Percentiles rank a stretch among this genome's conserved stretches.
These are phyloP conservation scores for Trichomycterus rosablanca DNA, from an alignment of 2,113 vertebrate genomes.

Conservation along the genomic window DNA sequence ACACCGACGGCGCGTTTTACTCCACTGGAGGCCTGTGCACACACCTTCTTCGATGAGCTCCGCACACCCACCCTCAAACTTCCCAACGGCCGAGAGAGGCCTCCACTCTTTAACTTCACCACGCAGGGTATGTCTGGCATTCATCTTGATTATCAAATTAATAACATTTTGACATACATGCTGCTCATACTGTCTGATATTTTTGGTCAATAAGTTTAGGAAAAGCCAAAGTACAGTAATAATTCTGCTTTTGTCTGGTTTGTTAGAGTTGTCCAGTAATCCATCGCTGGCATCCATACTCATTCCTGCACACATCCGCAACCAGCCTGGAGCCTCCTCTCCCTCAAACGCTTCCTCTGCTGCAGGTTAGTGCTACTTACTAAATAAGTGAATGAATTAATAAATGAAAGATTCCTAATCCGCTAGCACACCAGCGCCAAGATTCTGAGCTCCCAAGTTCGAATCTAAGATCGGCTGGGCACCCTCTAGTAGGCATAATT, in stretches of 20 bases:
- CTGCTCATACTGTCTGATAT: too few relatives aligned
- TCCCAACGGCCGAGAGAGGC: slow-evolving; percentile 94
- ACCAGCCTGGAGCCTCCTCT: slow-evolving; percentile 86
- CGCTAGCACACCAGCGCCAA: too few relatives aligned
- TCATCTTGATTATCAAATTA: too few relatives aligned
- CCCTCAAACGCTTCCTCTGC: slow-evolving; percentile 86
- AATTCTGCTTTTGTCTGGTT: slow-evolving; percentile 14
- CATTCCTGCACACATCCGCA: slow-evolving; percentile 93
- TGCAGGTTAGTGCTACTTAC: slow-evolving; percentile 77
- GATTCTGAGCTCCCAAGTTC: too few relatives aligned
- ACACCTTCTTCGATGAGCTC: slow-evolving; percentile 98
- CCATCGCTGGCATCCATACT: slow-evolving; percentile 93
- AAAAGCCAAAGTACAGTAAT: too few relatives aligned
- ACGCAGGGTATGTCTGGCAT: slow-evolving; percentile 79
- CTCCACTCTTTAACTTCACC: slow-evolving; percentile 98
- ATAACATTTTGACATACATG: not conserved
- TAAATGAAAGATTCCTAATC: too few relatives aligned
- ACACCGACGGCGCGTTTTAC: slow-evolving; percentile 92
- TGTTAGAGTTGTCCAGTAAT: slow-evolving; percentile 93
- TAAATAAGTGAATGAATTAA: too few relatives aligned
- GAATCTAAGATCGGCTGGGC: too few relatives aligned
- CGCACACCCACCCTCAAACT: slow-evolving; percentile 95
- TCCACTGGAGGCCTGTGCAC: slow-evolving; percentile 94
- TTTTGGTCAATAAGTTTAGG: too few relatives aligned
- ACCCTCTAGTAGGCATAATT: too few relatives aligned